Evolutionary conservation across 1,140 invertebrate species (phyloP).

Genomic region (Euglossa dilemma): DNA sequence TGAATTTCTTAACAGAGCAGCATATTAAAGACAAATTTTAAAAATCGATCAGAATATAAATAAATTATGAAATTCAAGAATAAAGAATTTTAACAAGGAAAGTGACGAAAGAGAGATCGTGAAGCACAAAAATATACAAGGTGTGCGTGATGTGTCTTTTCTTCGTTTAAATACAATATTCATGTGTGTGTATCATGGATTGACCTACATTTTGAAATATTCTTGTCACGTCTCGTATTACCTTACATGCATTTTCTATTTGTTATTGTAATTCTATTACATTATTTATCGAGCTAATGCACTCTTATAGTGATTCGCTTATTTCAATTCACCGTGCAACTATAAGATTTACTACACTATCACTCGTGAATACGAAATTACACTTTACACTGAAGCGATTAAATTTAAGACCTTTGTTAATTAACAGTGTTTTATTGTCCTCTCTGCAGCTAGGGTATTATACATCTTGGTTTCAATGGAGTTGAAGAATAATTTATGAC

Average conservation of each 20-base stretch:
- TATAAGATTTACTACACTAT: neutral
- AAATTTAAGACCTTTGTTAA: neutral
- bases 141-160: neutral
- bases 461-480: no score
- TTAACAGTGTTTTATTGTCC: no score
- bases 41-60: no score
- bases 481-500: no score
- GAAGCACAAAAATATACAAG: no score
- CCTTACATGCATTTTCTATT: neutral
- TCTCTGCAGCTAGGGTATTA: no score
- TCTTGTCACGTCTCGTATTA: neutral
- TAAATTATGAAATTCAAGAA: neutral
- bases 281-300: neutral
- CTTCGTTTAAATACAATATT: neutral
- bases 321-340: neutral
- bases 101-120: no score
- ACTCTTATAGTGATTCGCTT: neutral
- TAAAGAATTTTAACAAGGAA: neutral
- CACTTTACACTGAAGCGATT: neutral
- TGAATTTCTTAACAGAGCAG: neutral
- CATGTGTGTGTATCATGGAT: neutral
- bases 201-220: conserved; percentile 5
- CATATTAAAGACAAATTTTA: neutral
- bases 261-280: neutral
- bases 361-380: neutral